Conservation (phyloP, 2,797 vertebrate species). For the Peromyscus aztecus region DNA sequence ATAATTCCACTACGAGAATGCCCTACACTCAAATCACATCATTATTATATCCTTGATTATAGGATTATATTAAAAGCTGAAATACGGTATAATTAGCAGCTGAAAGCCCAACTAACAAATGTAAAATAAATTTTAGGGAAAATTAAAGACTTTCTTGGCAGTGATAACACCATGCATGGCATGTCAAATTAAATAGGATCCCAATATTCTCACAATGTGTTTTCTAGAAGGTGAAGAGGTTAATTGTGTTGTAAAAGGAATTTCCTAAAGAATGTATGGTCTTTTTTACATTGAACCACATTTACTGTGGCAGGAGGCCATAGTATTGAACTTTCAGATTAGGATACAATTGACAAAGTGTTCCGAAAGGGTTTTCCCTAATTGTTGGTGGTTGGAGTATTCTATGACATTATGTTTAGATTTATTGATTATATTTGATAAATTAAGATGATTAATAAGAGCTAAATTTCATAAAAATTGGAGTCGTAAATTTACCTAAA, state of each 20-base stretch:
- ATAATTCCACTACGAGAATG: not conserved
- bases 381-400: slow-evolving; percentile 10
- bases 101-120: slow-evolving; percentile 59
- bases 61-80: slow-evolving; percentile 62
- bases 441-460: slow-evolving; percentile 59
- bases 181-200: slow-evolving; percentile 76
- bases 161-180: slow-evolving; percentile 43
- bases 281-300: slow-evolving; percentile 71
- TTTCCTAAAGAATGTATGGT: slow-evolving; percentile 77
- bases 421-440: slow-evolving; percentile 66
- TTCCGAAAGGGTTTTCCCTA: slow-evolving; percentile 65
- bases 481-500: slow-evolving; percentile 40
- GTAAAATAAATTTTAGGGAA: slow-evolving; percentile 70
- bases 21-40: slow-evolving; percentile 25
- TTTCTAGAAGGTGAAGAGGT: slow-evolving; percentile 77
- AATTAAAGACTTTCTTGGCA: slow-evolving; percentile 69
- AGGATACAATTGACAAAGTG: slow-evolving; percentile 72
- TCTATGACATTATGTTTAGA: slow-evolving; percentile 57
- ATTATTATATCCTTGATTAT: slow-evolving; percentile 44
- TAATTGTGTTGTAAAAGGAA: slow-evolving; percentile 78
- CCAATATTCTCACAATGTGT: slow-evolving; percentile 69
- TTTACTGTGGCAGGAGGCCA: slow-evolving; percentile 70
- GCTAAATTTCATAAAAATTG: slow-evolving; percentile 50
- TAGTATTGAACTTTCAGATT: slow-evolving; percentile 75
- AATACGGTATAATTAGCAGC: slow-evolving; percentile 64